Evolutionary conservation across 2,888 invertebrate species (phyloP).

Genomic region (Drosophila paranaensis): DNA sequence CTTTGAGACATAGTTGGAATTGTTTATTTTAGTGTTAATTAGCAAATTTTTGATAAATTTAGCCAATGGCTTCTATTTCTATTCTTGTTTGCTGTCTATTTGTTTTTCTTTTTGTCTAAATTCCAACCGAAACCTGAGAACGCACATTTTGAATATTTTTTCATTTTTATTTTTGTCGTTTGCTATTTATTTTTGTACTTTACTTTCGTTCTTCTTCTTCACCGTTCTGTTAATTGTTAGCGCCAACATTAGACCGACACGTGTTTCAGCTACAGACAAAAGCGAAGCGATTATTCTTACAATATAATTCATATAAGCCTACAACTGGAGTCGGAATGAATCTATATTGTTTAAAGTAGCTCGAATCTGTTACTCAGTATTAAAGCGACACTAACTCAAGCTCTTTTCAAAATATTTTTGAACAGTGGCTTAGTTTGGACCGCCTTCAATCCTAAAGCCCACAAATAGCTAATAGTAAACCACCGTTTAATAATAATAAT

Average conservation of each 20-base stretch:
- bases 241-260: conserved; percentile 41
- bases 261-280: conserved; percentile 24
- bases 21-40: conserved; percentile 5
- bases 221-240: conserved; percentile 41
- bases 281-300: background rate
- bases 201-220: conserved; percentile 29
- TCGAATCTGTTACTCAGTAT: too few species aligned
- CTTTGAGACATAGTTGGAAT: background rate
- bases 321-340: too few species aligned
- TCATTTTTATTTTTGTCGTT: conserved; percentile 34
- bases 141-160: conserved; percentile 42
- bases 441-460: too few species aligned
- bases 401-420: background rate
- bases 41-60: conserved; percentile 3
- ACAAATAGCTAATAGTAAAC: too few species aligned
- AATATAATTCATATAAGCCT: too few species aligned
- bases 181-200: conserved; percentile 23
- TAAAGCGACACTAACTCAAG: too few species aligned
- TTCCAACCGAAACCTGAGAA: conserved; percentile 28
- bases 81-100: background rate
- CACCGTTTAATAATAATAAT: too few species aligned
- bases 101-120: conserved; percentile 13
- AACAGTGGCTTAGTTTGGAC: too few species aligned
- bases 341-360: too few species aligned
- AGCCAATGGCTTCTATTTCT: conserved; percentile 23